Conservation (phyloP, 2,888 invertebrate genomes). For the Andrena fulva region DNA sequence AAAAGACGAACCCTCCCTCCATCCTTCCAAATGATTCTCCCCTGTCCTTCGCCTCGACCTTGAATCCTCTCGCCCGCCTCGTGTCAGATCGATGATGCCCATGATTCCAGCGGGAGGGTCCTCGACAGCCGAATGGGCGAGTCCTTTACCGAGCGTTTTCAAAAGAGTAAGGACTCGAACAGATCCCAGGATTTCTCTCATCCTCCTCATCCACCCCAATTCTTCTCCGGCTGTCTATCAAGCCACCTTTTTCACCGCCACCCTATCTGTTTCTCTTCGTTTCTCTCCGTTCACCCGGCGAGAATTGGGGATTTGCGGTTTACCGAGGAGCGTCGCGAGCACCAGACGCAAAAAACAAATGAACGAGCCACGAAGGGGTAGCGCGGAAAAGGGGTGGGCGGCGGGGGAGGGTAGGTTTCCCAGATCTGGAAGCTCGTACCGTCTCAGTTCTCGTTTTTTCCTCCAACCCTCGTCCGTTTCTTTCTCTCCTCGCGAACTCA, state of each 20-base stretch:
- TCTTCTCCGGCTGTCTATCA: slow-evolving; percentile 43
- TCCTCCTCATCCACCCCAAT: slow-evolving; percentile 16
- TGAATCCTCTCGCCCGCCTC: slow-evolving; percentile 27
- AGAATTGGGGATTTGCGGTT: slow-evolving; percentile 79
- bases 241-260: slow-evolving; percentile 51
- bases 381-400: slow-evolving; percentile 44
- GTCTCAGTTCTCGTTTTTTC: slow-evolving; percentile 55
- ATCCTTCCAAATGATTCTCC: slow-evolving; percentile 22
- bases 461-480: not conserved
- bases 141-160: slow-evolving; percentile 38
- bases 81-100: slow-evolving; percentile 50
- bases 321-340: slow-evolving; percentile 73
- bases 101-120: slow-evolving; percentile 22
- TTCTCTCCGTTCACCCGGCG: slow-evolving; percentile 56
- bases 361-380: slow-evolving; percentile 63
- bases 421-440: slow-evolving; percentile 61
- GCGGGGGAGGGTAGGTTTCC: slow-evolving; percentile 36
- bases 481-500: slow-evolving; percentile 16
- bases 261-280: slow-evolving; percentile 33
- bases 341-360: slow-evolving; percentile 75
- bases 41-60: slow-evolving; percentile 42
- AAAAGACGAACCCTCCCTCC: not conserved
- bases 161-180: slow-evolving; percentile 35
- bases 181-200: slow-evolving; percentile 61
- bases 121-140: not conserved